phyloP scores from a whole-genome alignment of 1,140 invertebrate genomes.

The Halotydeus destructor region DNA sequence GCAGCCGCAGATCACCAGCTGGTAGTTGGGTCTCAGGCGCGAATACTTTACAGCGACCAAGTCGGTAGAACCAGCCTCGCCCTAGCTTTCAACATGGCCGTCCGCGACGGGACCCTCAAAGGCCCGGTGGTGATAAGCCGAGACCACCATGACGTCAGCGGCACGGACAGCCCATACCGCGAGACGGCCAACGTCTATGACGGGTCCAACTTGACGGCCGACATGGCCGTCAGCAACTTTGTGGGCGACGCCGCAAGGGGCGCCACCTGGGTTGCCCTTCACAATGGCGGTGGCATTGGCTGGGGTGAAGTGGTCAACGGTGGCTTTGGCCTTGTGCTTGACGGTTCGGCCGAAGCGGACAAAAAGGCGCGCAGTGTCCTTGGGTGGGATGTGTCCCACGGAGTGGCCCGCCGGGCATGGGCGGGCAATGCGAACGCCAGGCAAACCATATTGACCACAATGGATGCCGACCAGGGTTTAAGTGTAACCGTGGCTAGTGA shows the following conservation, averaged over 20 bases:
- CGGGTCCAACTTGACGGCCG: constrained; percentile 42
- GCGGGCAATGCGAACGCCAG: constrained; percentile 30
- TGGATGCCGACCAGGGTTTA: constrained; percentile 27
- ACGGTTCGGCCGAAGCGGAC: constrained; percentile 34
- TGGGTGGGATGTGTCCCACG: constrained; percentile 39
- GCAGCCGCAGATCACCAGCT: constrained; percentile 36
- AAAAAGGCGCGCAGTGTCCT: constrained; percentile 31
- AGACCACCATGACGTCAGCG: constrained; percentile 48
- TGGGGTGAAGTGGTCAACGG: constrained; percentile 43
- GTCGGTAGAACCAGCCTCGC: constrained; percentile 32
- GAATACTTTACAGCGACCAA: constrained; percentile 42
- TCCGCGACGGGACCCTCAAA: constrained; percentile 28
- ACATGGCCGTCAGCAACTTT: constrained; percentile 45
- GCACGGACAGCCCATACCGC: constrained; percentile 42
- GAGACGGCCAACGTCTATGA: constrained; percentile 45
- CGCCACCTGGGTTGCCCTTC: constrained; percentile 46
- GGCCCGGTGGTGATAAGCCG: constrained; percentile 38
- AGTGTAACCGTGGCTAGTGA: constrained; percentile 30
- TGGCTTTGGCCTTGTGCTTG: constrained; percentile 42
- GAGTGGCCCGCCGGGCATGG: constrained; percentile 27
- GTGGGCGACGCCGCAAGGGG: constrained; percentile 42
- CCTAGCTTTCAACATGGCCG: constrained; percentile 37
- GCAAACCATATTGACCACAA: constrained; percentile 29
- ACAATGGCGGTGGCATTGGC: constrained; percentile 39
- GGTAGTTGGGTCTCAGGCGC: constrained; percentile 38